Evolutionary conservation across 2,797 vertebrate species (phyloP).

Genomic region (Sarcoramphus papa): DNA sequence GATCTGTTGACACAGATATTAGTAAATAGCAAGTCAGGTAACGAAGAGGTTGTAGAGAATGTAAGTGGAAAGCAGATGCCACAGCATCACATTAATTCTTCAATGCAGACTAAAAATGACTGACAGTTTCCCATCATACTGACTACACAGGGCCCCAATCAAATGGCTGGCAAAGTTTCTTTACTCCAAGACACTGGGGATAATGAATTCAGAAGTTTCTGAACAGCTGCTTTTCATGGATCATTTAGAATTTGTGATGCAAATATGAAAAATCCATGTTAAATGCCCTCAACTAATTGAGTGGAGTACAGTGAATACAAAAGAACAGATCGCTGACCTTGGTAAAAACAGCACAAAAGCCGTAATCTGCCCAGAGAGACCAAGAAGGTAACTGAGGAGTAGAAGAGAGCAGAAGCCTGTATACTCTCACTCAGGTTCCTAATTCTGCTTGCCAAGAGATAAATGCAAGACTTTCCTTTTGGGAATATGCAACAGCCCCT

Average conservation of each 20-base stretch:
- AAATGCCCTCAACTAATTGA: conserved; percentile 62
- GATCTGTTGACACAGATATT: not conserved
- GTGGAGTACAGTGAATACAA: not conserved
- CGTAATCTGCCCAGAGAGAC: conserved; percentile 33
- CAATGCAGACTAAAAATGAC: not conserved
- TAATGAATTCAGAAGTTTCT: conserved; percentile 54
- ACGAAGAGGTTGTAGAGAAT: not conserved
- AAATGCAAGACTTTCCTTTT: not conserved
- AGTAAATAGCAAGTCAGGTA: not conserved
- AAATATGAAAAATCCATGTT: conserved; percentile 65
- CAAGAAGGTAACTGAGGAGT: not conserved
- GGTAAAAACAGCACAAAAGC: conserved; percentile 40
- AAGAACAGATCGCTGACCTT: conserved; percentile 34
- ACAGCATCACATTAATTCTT: not conserved
- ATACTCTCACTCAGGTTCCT: not conserved
- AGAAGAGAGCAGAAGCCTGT: not conserved
- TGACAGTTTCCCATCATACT: conserved; percentile 12
- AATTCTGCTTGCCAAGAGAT: not conserved
- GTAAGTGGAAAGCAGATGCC: not conserved
- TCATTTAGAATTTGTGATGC: conserved; percentile 66
- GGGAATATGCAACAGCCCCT: not conserved
- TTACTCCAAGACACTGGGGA: not conserved
- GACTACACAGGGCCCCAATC: not conserved
- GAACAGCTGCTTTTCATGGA: conserved; percentile 66
- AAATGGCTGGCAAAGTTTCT: conserved; percentile 28